These are phyloP conservation scores for Onychostruthus taczanowskii DNA, from an alignment of 2,113 vertebrate species.

Conservation along the genomic window DNA sequence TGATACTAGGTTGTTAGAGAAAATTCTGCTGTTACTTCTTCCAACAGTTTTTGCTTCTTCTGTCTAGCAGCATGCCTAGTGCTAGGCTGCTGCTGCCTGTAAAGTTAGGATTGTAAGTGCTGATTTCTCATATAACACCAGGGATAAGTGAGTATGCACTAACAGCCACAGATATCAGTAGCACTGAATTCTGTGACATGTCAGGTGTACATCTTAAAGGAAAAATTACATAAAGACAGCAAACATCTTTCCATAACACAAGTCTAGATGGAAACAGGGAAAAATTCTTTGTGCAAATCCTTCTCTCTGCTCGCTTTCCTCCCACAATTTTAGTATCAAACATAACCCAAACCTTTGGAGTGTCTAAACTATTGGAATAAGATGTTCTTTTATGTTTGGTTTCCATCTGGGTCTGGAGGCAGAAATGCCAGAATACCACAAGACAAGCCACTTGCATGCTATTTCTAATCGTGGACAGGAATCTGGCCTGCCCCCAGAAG, in stretches of 20 bases:
- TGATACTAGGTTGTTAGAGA: background rate
- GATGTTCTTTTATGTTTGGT: background rate
- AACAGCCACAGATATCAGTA: background rate
- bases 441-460: background rate
- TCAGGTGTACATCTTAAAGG: background rate
- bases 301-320: background rate
- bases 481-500: background rate
- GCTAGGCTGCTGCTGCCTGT: background rate
- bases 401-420: constrained; percentile 12
- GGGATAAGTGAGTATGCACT: background rate
- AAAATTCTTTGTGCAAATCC: background rate
- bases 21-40: background rate
- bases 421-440: constrained; percentile 23
- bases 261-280: background rate
- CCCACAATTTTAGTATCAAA: background rate
- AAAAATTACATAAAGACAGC: background rate
- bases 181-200: background rate
- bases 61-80: background rate
- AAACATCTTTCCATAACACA: background rate
- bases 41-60: background rate
- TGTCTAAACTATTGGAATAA: background rate
- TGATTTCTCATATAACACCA: background rate
- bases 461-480: background rate
- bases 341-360: background rate
- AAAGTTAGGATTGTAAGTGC: background rate